These are phyloP conservation scores for Alaudala cheleensis DNA, from an alignment of 2,113 vertebrate genomes.

Conservation along the genomic window DNA sequence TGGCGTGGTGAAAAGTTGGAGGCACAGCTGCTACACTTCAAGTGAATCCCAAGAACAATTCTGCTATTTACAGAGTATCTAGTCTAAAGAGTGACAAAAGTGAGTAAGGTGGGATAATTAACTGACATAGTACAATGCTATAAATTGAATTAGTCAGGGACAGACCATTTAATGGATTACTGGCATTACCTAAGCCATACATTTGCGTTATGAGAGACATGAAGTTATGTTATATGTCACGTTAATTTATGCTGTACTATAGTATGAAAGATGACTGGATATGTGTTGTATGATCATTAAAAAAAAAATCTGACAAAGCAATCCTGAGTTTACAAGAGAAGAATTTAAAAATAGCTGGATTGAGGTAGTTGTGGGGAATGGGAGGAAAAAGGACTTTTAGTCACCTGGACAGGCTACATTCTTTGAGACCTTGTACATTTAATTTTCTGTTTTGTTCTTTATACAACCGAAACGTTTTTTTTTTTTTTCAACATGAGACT, in stretches of 20 bases:
- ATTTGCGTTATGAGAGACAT: not conserved
- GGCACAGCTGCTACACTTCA: not conserved
- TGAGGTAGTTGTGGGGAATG: not conserved
- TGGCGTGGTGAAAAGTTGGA: not conserved
- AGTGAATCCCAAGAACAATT: not conserved
- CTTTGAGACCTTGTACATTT: not conserved
- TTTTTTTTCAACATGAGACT: not conserved
- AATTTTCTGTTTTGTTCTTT: not conserved
- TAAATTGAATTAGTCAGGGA: not conserved
- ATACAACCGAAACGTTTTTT: rapidly evolving
- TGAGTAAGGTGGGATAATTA: not conserved
- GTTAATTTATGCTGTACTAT: not conserved
- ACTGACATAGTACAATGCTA: not conserved
- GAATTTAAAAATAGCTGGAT: not conserved
- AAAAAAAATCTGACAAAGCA: not conserved
- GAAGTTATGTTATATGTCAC: not conserved
- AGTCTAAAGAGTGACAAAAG: not conserved
- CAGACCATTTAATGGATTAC: not conserved
- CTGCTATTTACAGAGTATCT: not conserved
- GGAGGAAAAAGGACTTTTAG: not conserved
- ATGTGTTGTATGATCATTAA: not conserved
- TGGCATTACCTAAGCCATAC: not conserved
- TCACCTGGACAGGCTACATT: not conserved
- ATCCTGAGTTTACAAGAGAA: not conserved
- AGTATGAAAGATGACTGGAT: not conserved